phyloP scores from a whole-genome alignment of 2,113 vertebrate species.

The Centropus unirufus region DNA sequence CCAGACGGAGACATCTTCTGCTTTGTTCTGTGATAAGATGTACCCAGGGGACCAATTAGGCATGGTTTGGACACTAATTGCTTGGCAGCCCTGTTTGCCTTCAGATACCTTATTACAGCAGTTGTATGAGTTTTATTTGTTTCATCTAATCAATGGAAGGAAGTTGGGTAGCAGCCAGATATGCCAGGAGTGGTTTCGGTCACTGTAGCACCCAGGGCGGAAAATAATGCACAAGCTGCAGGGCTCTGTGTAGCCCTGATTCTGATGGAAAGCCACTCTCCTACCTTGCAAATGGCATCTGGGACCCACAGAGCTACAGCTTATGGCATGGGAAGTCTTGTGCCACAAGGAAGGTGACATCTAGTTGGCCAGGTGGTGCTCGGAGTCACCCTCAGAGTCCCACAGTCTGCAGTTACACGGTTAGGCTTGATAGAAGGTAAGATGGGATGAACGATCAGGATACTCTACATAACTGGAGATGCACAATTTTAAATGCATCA shows the following conservation, averaged over 20 bases:
- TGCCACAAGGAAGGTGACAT: neutral
- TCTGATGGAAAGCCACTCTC: neutral
- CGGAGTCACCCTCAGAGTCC: neutral
- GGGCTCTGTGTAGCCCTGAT: neutral
- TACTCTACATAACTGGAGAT: neutral
- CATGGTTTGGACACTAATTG: neutral
- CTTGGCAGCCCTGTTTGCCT: neutral
- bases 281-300: neutral
- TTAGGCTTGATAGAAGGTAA: neutral
- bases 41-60: neutral
- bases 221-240: neutral
- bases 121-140: neutral
- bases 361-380: neutral
- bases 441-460: neutral
- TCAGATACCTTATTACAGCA: neutral
- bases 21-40: neutral
- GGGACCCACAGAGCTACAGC: neutral
- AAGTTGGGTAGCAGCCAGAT: neutral
- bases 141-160: neutral
- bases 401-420: neutral
- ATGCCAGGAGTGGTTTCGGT: neutral
- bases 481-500: neutral
- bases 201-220: accelerated
- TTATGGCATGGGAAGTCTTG: neutral
- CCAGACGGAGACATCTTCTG: neutral